Conservation (phyloP, 2,797 vertebrate genomes). For the Liasis olivaceus region DNA sequence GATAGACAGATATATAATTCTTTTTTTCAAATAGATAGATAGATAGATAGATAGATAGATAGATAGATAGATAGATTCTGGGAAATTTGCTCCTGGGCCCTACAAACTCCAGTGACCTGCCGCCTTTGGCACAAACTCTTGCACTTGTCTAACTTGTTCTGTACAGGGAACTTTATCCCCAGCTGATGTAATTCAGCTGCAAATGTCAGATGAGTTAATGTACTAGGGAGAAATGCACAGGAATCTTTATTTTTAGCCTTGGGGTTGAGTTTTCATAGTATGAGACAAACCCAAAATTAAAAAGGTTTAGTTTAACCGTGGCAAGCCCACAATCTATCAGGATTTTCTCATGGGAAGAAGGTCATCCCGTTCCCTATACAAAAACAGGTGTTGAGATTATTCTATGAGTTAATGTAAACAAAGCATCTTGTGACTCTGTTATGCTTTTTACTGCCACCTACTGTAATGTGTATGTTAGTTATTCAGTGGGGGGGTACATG, state of each 20-base stretch:
- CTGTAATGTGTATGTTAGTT: too few species aligned
- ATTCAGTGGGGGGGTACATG: too few species aligned
- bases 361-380: too few species aligned
- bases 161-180: not conserved
- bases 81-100: not conserved
- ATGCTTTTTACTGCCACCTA: too few species aligned
- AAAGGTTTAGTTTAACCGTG: not conserved
- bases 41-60: not conserved
- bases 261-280: not conserved
- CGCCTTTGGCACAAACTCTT: not conserved
- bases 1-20: not conserved
- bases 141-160: not conserved
- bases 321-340: too few species aligned
- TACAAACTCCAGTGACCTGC: not conserved
- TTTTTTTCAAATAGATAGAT: not conserved
- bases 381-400: too few species aligned
- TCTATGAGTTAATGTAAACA: too few species aligned
- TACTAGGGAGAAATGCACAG: not conserved
- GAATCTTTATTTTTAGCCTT: not conserved
- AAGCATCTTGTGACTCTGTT: too few species aligned
- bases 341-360: too few species aligned
- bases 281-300: not conserved
- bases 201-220: not conserved
- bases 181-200: not conserved
- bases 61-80: not conserved